Evolutionary conservation across 2,797 vertebrate species (phyloP).

Genomic region (Sternarchorhynchus goeldii): DNA sequence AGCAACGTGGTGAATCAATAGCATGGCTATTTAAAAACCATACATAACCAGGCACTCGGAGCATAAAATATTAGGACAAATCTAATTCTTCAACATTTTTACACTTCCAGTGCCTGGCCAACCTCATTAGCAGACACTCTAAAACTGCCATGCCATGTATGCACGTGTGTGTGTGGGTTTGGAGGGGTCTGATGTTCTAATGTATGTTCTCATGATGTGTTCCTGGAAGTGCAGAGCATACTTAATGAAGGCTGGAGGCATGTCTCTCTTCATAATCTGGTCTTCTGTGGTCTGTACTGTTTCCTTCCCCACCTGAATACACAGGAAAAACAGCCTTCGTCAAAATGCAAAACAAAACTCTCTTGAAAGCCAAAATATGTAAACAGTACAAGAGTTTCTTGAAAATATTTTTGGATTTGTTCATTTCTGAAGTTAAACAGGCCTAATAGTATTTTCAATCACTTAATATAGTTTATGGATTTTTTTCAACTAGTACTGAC

Average conservation of each 20-base stretch:
- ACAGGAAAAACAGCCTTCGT: constrained; percentile 42
- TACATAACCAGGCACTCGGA: not conserved
- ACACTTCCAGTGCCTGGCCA: not conserved
- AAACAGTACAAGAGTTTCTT: no score
- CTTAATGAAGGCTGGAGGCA: constrained; percentile 99
- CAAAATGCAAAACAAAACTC: constrained; percentile 17
- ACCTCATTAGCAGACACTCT: constrained; percentile 19
- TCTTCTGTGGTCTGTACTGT: constrained; percentile 98
- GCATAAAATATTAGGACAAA: constrained; percentile 2
- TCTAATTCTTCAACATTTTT: not conserved
- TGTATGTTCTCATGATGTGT: constrained; percentile 30
- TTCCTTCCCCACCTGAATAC: constrained; percentile 93
- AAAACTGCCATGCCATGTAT: not conserved
- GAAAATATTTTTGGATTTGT: no score
- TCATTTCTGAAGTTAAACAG: no score
- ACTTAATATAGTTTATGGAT: no score
- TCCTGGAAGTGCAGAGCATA: constrained; percentile 67
- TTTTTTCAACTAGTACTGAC: no score
- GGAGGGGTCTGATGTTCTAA: not conserved
- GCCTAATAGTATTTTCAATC: no score
- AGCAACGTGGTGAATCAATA: not conserved
- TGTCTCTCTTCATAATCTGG: constrained; percentile 98
- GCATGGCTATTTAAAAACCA: not conserved
- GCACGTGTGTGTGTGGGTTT: not conserved
- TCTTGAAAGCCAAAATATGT: no score